phyloP scores from a whole-genome alignment of 2,113 vertebrate species.

The Apus apus region DNA sequence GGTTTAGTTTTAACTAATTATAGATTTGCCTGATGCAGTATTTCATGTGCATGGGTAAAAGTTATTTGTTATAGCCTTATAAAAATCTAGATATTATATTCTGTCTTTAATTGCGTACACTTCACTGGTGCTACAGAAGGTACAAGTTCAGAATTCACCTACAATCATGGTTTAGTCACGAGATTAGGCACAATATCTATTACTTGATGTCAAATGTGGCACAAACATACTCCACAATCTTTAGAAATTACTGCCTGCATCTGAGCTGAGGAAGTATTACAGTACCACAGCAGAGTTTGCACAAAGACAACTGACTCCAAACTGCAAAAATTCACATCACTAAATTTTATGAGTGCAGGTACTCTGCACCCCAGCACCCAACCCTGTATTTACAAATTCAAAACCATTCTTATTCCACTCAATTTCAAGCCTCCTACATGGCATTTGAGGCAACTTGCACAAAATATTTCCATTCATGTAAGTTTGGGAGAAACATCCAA shows the following conservation, averaged over 20 bases:
- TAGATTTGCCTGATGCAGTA: constrained; percentile 31
- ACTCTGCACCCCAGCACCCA: neutral
- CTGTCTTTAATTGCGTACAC: neutral
- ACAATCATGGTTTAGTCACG: neutral
- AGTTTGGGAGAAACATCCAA: neutral
- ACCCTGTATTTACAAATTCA: neutral
- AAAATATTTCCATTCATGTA: neutral
- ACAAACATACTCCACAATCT: neutral
- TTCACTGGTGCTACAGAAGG: neutral
- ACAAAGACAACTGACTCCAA: neutral
- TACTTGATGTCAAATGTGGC: neutral
- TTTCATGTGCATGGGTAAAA: constrained; percentile 54
- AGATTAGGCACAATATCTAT: neutral
- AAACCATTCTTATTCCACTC: neutral
- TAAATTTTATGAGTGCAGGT: neutral
- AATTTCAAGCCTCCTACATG: neutral
- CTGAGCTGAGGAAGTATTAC: neutral
- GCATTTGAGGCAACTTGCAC: neutral
- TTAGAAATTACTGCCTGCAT: neutral
- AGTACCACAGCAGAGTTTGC: neutral
- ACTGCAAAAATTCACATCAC: neutral
- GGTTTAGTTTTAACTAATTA: constrained; percentile 62
- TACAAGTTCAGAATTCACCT: neutral
- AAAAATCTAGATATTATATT: constrained; percentile 2
- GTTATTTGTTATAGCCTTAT: neutral